These are phyloP conservation scores for Brachionus rubens DNA, from an alignment of 1,140 invertebrate species.

Conservation along the genomic window DNA sequence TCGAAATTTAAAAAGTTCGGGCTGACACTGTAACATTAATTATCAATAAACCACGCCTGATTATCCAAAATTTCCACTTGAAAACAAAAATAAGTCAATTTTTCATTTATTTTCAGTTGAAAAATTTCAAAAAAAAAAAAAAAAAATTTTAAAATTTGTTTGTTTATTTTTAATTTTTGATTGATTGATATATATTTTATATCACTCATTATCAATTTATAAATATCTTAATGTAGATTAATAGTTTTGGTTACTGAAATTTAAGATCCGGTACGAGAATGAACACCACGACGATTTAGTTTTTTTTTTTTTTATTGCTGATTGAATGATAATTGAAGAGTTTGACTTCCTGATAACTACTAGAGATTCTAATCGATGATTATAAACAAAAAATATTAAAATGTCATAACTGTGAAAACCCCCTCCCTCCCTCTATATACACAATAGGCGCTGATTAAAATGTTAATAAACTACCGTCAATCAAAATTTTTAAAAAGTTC, in stretches of 20 bases:
- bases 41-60: too few species aligned
- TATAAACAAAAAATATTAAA: constrained; percentile 9
- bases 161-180: constrained; percentile 17
- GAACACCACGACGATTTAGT: too few species aligned
- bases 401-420: constrained; percentile 13
- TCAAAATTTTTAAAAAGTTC: constrained; percentile 11
- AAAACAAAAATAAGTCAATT: too few species aligned
- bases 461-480: constrained; percentile 36
- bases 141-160: background rate
- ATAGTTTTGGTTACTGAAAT: constrained; percentile 41
- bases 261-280: constrained; percentile 28
- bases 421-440: background rate
- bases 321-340: background rate
- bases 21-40: too few species aligned
- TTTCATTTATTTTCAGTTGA: background rate
- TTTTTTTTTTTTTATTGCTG: constrained; percentile 26
- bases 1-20: too few species aligned
- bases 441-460: constrained; percentile 34
- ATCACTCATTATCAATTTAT: constrained; percentile 29
- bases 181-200: constrained; percentile 39
- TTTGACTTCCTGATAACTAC: too few species aligned
- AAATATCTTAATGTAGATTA: constrained; percentile 42
- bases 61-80: too few species aligned
- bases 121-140: background rate
- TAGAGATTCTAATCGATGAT: too few species aligned